Conservation (phyloP, 2,888 invertebrate species). For the Xestobium rufovillosum region DNA sequence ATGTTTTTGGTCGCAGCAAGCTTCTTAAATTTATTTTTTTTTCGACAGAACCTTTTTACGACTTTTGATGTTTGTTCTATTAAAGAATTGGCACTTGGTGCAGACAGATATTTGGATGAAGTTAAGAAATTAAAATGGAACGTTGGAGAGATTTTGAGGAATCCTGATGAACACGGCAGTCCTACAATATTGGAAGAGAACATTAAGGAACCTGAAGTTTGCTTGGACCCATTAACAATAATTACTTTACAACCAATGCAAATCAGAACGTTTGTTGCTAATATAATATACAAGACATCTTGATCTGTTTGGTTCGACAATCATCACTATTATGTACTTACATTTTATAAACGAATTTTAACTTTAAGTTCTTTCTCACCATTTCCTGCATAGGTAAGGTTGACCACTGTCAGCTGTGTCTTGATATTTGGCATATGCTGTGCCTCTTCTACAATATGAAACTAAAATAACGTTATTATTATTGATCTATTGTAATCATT, state of each 20-base stretch:
- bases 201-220: constrained; percentile 17
- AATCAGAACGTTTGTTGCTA: constrained; percentile 48
- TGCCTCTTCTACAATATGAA: too few relatives aligned
- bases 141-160: constrained; percentile 16
- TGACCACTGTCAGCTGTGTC: too few relatives aligned
- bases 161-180: constrained; percentile 10
- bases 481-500: too few relatives aligned
- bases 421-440: too few relatives aligned
- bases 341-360: too few relatives aligned
- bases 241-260: constrained; percentile 47
- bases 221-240: constrained; percentile 39
- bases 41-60: constrained; percentile 28
- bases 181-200: constrained; percentile 10
- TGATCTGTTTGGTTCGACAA: too few relatives aligned
- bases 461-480: too few relatives aligned
- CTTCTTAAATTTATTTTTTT: constrained; percentile 16
- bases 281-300: too few relatives aligned
- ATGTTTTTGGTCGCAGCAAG: too few relatives aligned
- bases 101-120: constrained; percentile 40
- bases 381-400: too few relatives aligned
- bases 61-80: constrained; percentile 24
- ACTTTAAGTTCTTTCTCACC: too few relatives aligned
- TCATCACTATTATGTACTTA: too few relatives aligned
- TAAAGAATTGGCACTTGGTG: constrained; percentile 29
- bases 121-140: constrained; percentile 48